Evolutionary conservation across 2,888 invertebrate genomes (phyloP).

Genomic region (Pandemis cinnamomeana): DNA sequence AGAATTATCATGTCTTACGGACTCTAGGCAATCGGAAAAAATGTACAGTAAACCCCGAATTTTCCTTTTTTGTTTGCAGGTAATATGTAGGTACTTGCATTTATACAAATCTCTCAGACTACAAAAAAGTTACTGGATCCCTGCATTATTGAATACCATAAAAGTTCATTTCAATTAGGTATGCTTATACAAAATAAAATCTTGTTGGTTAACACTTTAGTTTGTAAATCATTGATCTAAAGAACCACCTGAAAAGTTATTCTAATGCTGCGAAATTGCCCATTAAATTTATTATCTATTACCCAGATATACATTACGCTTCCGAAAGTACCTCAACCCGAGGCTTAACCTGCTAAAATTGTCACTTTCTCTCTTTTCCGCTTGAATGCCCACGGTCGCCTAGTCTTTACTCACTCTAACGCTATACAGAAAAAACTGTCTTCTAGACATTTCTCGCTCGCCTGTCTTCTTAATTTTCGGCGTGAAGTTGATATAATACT

Average conservation of each 20-base stretch:
- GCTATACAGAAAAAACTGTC: conserved; percentile 20
- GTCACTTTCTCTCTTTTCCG: conserved; percentile 66
- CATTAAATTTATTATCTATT: neutral
- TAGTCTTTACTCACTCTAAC: conserved; percentile 42
- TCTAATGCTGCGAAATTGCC: neutral
- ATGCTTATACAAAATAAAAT: no score
- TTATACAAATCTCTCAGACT: no score
- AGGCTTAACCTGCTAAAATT: conserved; percentile 47
- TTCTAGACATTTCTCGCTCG: conserved; percentile 31
- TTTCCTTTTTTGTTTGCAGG: no score
- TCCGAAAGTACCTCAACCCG: conserved; percentile 46
- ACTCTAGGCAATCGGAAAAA: no score
- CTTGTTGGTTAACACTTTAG: no score
- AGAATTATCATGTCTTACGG: neutral
- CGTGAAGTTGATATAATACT: conserved; percentile 21
- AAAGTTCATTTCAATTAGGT: no score
- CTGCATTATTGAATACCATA: no score
- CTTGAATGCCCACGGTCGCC: conserved; percentile 55
- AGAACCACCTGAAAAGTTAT: no score
- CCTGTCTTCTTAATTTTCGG: conserved; percentile 26
- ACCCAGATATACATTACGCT: conserved; percentile 7
- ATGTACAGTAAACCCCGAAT: no score
- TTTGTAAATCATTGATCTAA: no score
- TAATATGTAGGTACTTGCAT: no score
- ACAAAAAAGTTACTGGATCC: no score